Conservation (phyloP, 2,888 invertebrate genomes). For the Podotricha telesiphe region DNA sequence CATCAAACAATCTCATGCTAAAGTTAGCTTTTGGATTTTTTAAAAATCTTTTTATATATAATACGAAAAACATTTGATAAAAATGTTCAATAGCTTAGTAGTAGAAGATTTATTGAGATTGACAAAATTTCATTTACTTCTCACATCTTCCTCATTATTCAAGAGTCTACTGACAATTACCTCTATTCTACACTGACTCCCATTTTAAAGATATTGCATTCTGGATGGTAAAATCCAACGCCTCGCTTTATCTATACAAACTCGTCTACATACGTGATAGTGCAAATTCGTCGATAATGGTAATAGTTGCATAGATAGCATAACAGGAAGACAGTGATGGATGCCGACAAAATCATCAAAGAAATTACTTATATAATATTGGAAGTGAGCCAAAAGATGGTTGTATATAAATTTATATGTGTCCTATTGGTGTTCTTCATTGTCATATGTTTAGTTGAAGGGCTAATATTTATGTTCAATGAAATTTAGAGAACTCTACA, state of each 20-base stretch:
- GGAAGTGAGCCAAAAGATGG: constrained; percentile 52
- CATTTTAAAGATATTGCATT: not conserved
- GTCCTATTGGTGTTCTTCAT: constrained; percentile 11
- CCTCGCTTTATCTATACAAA: not conserved
- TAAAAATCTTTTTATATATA: not conserved
- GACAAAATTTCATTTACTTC: too few relatives aligned
- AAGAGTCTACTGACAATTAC: too few relatives aligned
- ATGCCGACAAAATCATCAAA: constrained; percentile 55
- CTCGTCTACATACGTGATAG: not conserved
- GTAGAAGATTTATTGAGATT: too few relatives aligned
- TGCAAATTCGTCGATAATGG: constrained; percentile 13
- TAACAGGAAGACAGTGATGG: constrained; percentile 56
- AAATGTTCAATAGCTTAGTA: too few relatives aligned
- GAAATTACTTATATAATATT: constrained; percentile 49
- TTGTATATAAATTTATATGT: not conserved
- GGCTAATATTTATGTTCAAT: not conserved
- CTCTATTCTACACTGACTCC: too few relatives aligned
- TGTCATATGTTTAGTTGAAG: not conserved
- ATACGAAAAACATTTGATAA: too few relatives aligned
- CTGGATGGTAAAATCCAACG: not conserved
- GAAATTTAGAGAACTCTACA: too few relatives aligned
- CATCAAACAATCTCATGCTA: constrained; percentile 41
- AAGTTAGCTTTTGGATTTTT: constrained; percentile 63
- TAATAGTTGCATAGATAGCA: constrained; percentile 35
- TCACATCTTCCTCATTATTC: too few relatives aligned